These are phyloP conservation scores for Trididemnum miniatum DNA, from an alignment of 23 tunicate genomes.

Conservation along the genomic window DNA sequence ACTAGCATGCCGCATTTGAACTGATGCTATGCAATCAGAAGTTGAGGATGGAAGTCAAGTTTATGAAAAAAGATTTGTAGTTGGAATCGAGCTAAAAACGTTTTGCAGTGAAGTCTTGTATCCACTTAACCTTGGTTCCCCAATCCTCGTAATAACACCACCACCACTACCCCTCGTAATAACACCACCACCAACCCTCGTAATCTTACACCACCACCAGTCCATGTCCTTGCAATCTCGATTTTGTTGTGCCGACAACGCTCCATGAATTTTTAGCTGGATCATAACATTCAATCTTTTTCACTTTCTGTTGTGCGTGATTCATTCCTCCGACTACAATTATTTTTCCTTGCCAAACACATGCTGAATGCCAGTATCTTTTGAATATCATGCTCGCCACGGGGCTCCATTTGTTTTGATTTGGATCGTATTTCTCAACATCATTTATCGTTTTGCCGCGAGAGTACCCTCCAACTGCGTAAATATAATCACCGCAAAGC, in stretches of 20 bases:
- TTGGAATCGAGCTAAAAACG: too few species aligned
- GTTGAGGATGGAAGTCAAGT: too few species aligned
- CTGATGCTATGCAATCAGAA: too few species aligned
- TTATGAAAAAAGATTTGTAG: too few species aligned
- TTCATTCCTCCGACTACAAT: background rate
- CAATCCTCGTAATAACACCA: too few species aligned
- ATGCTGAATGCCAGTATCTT: conserved; percentile 11
- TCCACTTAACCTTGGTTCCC: too few species aligned
- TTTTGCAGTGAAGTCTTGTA: too few species aligned
- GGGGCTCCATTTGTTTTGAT: background rate
- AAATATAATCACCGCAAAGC: background rate
- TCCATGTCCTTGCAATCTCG: too few species aligned
- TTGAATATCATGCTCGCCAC: background rate
- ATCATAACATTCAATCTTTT: background rate
- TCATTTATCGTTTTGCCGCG: background rate
- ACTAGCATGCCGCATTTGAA: too few species aligned
- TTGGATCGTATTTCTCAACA: background rate
- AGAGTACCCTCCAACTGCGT: conserved; percentile 5
- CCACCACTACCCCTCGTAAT: too few species aligned
- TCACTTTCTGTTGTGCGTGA: background rate
- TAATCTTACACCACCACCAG: too few species aligned
- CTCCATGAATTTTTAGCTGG: background rate
- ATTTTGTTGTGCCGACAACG: background rate
- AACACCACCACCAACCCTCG: too few species aligned
- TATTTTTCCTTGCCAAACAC: conserved; percentile 14